A percentile compares a stretch with the other conserved stretches of the same genome.
Conservation (phyloP, 1,140 invertebrate species). For the Drosophila sechellia region DNA sequence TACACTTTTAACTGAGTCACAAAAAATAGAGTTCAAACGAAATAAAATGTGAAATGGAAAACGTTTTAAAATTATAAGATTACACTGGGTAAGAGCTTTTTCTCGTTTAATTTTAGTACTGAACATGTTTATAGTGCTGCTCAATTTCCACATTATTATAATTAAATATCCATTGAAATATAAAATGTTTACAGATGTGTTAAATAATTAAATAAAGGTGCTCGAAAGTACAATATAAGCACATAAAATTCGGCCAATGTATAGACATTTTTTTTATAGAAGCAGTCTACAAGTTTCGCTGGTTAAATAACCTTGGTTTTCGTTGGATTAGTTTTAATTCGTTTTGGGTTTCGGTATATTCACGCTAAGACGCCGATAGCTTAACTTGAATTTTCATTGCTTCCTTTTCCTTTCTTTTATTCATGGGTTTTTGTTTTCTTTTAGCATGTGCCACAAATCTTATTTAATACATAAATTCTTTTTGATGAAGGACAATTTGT, state of each 20-base stretch:
- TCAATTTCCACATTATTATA: conserved; percentile 3
- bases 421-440: conserved; percentile 11
- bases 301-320: conserved; percentile 36
- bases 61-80: conserved; percentile 31
- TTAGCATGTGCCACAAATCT: neutral
- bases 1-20: conserved; percentile 37
- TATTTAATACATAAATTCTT: neutral
- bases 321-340: conserved; percentile 60
- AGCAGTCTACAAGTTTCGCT: conserved; percentile 40
- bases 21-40: conserved; percentile 19
- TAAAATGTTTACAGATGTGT: neutral
- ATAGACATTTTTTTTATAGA: conserved; percentile 25
- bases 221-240: too few species aligned
- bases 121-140: conserved; percentile 19
- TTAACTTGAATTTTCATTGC: conserved; percentile 49
- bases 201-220: neutral
- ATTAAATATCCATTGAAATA: neutral
- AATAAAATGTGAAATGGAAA: conserved; percentile 24
- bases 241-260: too few species aligned
- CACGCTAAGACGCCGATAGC: conserved; percentile 51
- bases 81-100: conserved; percentile 56
- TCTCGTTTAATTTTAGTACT: conserved; percentile 17
- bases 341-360: conserved; percentile 32
- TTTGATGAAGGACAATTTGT: conserved; percentile 24
- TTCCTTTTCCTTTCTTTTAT: conserved; percentile 24